Conservation (phyloP, 2,113 vertebrate genomes). For the Acanthisitta chloris region DNA sequence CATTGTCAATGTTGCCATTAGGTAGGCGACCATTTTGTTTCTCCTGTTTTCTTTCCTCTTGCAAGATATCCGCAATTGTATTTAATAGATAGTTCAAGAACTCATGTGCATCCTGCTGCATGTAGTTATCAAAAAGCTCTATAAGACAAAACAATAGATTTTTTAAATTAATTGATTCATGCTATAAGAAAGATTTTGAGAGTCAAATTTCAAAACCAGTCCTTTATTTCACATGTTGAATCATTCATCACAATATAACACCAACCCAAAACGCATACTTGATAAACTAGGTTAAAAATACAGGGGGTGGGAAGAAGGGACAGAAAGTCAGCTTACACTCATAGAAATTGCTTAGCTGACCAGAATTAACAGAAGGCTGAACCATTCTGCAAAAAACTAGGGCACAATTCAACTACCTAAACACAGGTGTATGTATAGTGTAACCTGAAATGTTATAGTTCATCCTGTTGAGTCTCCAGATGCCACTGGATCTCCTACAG, state of each 20-base stretch:
- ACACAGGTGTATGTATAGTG: not conserved
- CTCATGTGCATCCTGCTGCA: conserved; percentile 98
- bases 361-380: not conserved
- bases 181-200: not conserved
- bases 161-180: not conserved
- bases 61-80: conserved; percentile 95
- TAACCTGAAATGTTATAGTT: not conserved
- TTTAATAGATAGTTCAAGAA: conserved; percentile 98
- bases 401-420: not conserved
- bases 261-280: not conserved
- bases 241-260: not conserved
- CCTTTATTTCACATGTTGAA: not conserved
- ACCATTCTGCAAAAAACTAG: not conserved
- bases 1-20: conserved; percentile 75
- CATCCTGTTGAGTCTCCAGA: not conserved
- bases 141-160: conserved; percentile 13
- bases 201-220: not conserved
- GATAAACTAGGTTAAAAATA: not conserved
- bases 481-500: not conserved
- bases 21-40: conserved; percentile 95
- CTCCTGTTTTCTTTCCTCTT: conserved; percentile 94
- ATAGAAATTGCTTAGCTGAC: not conserved
- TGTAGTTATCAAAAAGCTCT: conserved; percentile 99
- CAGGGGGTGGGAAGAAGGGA: not conserved
- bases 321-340: not conserved